phyloP scores from a whole-genome alignment of 2,888 invertebrate species.

The Dolichopus griseipennis region DNA sequence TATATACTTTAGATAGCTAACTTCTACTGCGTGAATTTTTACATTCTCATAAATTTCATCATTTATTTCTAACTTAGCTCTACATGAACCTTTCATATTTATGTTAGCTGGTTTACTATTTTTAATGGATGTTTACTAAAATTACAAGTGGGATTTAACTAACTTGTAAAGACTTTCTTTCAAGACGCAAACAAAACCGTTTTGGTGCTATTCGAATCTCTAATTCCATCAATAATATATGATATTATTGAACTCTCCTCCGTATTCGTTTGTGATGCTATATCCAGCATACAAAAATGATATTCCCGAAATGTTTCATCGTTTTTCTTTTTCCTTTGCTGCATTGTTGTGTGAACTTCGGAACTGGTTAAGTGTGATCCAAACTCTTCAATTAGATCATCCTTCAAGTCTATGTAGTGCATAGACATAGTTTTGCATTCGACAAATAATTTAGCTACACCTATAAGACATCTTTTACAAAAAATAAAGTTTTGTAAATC shows the following conservation, averaged over 20 bases:
- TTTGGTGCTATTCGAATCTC: constrained; percentile 9
- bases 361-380: neutral
- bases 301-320: constrained; percentile 12
- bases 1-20: too few species aligned
- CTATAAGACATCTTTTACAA: too few species aligned
- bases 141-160: too few species aligned
- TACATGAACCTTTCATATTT: too few species aligned
- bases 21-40: too few species aligned
- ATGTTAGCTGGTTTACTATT: too few species aligned
- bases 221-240: constrained; percentile 14
- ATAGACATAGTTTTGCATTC: neutral
- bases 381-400: neutral
- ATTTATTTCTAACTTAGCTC: too few species aligned
- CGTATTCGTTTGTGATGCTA: constrained; percentile 2
- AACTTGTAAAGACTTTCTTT: neutral
- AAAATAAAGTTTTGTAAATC: too few species aligned
- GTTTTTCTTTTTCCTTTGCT: constrained; percentile 4
- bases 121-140: too few species aligned
- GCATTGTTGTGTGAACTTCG: too few species aligned
- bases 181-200: constrained; percentile 13
- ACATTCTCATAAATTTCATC: too few species aligned
- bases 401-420: neutral
- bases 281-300: constrained; percentile 11
- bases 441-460: too few species aligned
- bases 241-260: constrained; percentile 11